A percentile compares a stretch with the other conserved stretches of the same genome.
phyloP scores from a whole-genome alignment of 2,113 vertebrate genomes.

The Gopherus flavomarginatus region DNA sequence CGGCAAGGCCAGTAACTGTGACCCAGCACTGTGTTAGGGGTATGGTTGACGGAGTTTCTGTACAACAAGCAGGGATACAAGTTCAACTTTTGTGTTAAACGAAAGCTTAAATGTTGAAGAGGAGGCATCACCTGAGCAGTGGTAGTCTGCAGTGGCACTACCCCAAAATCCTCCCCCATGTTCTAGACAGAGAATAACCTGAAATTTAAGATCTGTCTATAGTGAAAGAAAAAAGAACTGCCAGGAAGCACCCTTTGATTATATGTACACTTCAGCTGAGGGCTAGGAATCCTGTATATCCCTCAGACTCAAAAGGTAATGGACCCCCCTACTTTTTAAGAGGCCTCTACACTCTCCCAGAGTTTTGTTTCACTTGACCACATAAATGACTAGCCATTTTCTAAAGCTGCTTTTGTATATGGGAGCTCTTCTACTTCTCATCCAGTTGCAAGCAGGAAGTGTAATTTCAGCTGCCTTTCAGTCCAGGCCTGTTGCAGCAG shows the following conservation, averaged over 20 bases:
- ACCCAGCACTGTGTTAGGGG: background rate
- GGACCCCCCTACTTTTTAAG: background rate
- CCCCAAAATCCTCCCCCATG: background rate
- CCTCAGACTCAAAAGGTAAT: background rate
- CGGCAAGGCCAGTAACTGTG: background rate
- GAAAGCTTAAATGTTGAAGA: background rate
- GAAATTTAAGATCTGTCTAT: background rate
- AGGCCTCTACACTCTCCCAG: background rate
- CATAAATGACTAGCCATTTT: background rate
- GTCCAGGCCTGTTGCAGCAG: background rate
- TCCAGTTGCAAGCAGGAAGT: background rate
- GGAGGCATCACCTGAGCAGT: background rate
- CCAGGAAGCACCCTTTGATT: background rate
- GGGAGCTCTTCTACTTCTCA: background rate
- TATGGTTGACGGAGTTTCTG: background rate
- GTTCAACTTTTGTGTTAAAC: background rate
- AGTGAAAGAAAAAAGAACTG: background rate
- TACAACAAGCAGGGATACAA: background rate
- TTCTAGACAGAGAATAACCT: background rate
- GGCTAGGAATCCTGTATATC: background rate
- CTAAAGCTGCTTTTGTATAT: background rate
- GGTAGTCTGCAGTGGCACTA: background rate
- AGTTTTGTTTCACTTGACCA: background rate
- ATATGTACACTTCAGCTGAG: background rate
- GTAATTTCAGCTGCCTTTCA: background rate